Evolutionary conservation across 2,113 vertebrate genomes (phyloP).

Genomic region (Arothron firmamentum): DNA sequence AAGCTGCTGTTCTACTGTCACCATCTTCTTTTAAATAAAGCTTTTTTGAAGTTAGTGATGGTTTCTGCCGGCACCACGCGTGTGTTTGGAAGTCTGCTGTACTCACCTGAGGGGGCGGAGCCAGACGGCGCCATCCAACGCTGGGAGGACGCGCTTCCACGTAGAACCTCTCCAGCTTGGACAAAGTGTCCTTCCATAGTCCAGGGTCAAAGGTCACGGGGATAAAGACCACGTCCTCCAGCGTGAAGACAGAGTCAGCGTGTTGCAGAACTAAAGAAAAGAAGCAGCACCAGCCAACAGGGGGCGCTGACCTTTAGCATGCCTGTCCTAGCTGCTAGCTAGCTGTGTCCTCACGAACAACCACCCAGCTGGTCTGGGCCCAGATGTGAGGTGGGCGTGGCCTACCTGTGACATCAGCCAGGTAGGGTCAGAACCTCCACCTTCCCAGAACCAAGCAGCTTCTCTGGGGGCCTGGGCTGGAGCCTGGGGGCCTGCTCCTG

Average conservation of each 20-base stretch:
- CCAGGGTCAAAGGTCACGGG: conserved; percentile 68
- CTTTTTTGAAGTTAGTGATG: no score
- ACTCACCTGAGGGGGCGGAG: no score
- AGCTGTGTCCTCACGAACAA: neutral
- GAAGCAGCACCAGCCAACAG: neutral
- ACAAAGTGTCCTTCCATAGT: conserved; percentile 70
- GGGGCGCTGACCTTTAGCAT: no score
- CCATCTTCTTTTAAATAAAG: no score
- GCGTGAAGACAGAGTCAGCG: conserved; percentile 77
- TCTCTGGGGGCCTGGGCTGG: neutral
- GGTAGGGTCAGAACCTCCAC: conserved; percentile 78
- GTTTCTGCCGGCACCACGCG: no score
- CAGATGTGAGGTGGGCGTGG: neutral
- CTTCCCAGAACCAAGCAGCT: neutral
- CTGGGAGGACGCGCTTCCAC: conserved; percentile 67
- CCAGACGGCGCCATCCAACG: no score
- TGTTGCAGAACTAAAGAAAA: conserved; percentile 28
- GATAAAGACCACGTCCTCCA: conserved; percentile 68
- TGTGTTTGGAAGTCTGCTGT: no score
- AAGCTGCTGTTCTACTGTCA: no score
- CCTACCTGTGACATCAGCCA: conserved; percentile 63
- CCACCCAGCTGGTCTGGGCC: neutral
- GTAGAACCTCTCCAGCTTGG: conserved; percentile 80
- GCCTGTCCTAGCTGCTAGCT: no score
- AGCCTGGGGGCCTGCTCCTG: neutral